Conservation (phyloP, 1,140 invertebrate species). For the Heterodera schachtii region DNA sequence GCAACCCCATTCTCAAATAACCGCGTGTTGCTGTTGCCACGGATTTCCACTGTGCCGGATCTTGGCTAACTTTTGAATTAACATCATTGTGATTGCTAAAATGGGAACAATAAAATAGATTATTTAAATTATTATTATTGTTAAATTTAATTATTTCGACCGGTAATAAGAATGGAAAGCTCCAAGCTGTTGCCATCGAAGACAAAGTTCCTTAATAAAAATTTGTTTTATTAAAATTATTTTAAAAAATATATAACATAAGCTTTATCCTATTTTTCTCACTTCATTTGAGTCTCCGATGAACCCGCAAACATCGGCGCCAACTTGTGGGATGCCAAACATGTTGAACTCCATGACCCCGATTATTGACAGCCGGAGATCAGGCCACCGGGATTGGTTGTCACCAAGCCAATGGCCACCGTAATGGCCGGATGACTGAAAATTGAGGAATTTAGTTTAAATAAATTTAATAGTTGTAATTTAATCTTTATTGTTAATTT, state of each 20-base stretch:
- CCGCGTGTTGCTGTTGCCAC: slow-evolving; percentile 60
- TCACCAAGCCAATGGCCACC: slow-evolving; percentile 91
- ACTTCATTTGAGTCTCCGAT: slow-evolving; percentile 60
- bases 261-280: background rate
- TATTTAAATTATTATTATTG: too few relatives aligned
- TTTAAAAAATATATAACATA: background rate
- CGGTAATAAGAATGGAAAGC: slow-evolving; percentile 53
- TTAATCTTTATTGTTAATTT: too few relatives aligned
- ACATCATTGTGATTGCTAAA: slow-evolving; percentile 58
- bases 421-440: slow-evolving; percentile 77
- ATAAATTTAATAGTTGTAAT: too few relatives aligned
- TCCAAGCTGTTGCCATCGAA: slow-evolving; percentile 60
- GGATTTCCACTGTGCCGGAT: slow-evolving; percentile 59
- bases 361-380: slow-evolving; percentile 68
- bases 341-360: slow-evolving; percentile 73
- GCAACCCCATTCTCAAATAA: background rate
- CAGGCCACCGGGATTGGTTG: slow-evolving; percentile 69
- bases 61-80: slow-evolving; percentile 45
- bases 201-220: slow-evolving; percentile 56
- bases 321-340: slow-evolving; percentile 73
- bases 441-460: too few relatives aligned
- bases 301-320: slow-evolving; percentile 68
- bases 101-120: too few relatives aligned
- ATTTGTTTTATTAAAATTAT: background rate
- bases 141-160: background rate